Base-by-base conservation (phyloP, 2,888 invertebrate genomes). In the Drosophila pegasa region DNA sequence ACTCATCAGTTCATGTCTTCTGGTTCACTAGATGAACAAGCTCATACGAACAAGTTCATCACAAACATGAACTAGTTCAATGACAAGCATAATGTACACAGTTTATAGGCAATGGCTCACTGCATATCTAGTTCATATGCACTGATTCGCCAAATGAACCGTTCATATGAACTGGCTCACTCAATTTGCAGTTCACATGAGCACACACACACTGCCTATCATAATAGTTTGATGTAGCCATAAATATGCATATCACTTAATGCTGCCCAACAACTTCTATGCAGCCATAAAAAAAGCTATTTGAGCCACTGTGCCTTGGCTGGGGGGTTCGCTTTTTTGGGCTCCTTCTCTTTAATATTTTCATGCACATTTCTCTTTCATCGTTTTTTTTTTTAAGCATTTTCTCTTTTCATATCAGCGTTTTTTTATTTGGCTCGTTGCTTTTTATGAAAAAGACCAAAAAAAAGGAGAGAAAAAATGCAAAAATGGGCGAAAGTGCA, bases 401-500 rank as follows among this genome's bases (percentile, higher is more conserved):
- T 73, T 54, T 45, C 25, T 35, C 55, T 70, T 54, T 43, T 40
- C 27, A 38, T 60, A 50, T 33, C 50, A 50, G 59, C 31, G 12
- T 43, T 52, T 45, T 50, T 61, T 27, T 45, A 31, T 56, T 57
- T 54, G 41, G 22, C 47, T 27, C 40, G 52, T 51, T 50, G 29
- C 62, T 48, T 64, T 52, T 72, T 74, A 71, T 64, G 71, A 66
- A 75, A 55, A 78, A 61, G 48, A 69, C 47, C 9, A 35, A 37
- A 62, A 18, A 37, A 7, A 8, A 56, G 37, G 27, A 9, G n/a
- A 25, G 3, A 3, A 47, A 68, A 69, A 77, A 77, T 80, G 87
- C 77, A 85, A 79, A 70, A 61, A 71, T 64, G 50, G 66, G 87
- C 75, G 68, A 81, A 77, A 81, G 79, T 80, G 75, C 83, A 79